phyloP scores from a whole-genome alignment of 2,113 vertebrate genomes.

The Amphilophus citrinellus region DNA sequence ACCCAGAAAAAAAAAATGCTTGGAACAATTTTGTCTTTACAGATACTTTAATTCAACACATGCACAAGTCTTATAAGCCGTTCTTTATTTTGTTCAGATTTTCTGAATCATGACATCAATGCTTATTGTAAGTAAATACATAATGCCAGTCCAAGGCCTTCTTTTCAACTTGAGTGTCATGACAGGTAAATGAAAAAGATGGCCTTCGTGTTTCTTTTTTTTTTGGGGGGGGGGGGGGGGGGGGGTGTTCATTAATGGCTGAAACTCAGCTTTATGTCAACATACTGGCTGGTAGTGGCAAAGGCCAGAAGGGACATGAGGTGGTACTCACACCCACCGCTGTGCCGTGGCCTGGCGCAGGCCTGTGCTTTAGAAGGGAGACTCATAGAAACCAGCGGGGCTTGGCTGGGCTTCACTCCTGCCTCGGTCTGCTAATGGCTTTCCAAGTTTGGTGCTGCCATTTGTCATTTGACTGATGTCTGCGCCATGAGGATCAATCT shows the following conservation, averaged over 20 bases:
- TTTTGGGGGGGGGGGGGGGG: background rate
- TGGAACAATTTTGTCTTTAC: slow-evolving; percentile 2
- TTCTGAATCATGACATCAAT: slow-evolving; percentile 32
- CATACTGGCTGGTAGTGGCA: slow-evolving; percentile 21
- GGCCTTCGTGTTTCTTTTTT: slow-evolving; percentile 18
- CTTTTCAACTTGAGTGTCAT: slow-evolving; percentile 37
- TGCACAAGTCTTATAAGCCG: background rate
- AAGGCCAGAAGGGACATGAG: slow-evolving; percentile 43
- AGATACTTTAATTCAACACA: slow-evolving; percentile 9
- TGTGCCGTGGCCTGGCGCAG: slow-evolving; percentile 46
- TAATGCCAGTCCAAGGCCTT: slow-evolving; percentile 16
- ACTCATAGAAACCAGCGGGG: slow-evolving; percentile 58
- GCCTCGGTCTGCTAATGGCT: slow-evolving; percentile 59
- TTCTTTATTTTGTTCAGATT: background rate
- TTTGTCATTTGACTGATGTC: slow-evolving; percentile 69
- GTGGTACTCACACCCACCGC: slow-evolving; percentile 42
- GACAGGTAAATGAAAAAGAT: slow-evolving; percentile 19
- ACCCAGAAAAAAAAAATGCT: background rate
- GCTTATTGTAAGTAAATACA: slow-evolving; percentile 30
- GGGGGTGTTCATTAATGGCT: slow-evolving; percentile 37
- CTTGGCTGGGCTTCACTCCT: slow-evolving; percentile 38
- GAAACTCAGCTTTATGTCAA: slow-evolving; percentile 38
- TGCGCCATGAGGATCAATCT: slow-evolving; percentile 56
- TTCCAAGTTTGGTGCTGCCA: slow-evolving; percentile 58
- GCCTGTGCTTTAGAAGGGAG: slow-evolving; percentile 37